Evolutionary conservation across 64 coral and sea anemone species (phyloP).

Genomic region (Hydrozoanthus tunicans): DNA sequence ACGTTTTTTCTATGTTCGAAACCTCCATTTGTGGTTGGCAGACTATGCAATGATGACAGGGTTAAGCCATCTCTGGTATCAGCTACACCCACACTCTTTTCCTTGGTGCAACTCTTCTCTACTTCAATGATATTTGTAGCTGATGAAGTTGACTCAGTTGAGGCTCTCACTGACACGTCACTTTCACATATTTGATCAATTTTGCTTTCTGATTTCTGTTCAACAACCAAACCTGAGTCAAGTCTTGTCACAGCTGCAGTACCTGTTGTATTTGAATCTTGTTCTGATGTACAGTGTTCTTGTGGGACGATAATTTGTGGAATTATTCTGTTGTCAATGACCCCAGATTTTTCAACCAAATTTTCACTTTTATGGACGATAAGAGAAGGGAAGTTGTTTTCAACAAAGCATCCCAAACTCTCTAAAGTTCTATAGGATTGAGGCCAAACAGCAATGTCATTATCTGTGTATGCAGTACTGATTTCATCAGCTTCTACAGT

Average conservation of each 20-base stretch:
- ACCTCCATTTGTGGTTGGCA: slow-evolving; percentile 2
- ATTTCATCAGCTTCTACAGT: neutral
- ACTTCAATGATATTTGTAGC: neutral
- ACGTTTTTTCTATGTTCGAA: neutral
- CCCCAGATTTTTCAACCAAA: neutral
- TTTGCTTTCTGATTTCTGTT: neutral
- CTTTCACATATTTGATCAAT: neutral
- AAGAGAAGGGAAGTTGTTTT: neutral
- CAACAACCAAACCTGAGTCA: neutral
- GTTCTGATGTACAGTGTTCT: neutral
- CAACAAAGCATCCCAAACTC: neutral
- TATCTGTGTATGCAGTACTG: neutral
- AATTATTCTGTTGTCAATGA: neutral
- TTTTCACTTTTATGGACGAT: neutral
- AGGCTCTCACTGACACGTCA: neutral
- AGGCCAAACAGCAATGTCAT: neutral
- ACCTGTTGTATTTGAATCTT: neutral
- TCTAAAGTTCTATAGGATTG: neutral
- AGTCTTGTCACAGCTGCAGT: neutral
- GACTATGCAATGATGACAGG: neutral
- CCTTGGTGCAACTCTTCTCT: neutral
- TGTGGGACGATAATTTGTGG: neutral
- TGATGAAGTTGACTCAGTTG: neutral
- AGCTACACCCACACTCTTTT: neutral
- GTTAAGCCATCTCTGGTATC: neutral